Evolutionary conservation across 2,888 invertebrate genomes (phyloP), one percentile per base, ranked within the genome.

Genomic region (Drosophila meridionalis): DNA sequence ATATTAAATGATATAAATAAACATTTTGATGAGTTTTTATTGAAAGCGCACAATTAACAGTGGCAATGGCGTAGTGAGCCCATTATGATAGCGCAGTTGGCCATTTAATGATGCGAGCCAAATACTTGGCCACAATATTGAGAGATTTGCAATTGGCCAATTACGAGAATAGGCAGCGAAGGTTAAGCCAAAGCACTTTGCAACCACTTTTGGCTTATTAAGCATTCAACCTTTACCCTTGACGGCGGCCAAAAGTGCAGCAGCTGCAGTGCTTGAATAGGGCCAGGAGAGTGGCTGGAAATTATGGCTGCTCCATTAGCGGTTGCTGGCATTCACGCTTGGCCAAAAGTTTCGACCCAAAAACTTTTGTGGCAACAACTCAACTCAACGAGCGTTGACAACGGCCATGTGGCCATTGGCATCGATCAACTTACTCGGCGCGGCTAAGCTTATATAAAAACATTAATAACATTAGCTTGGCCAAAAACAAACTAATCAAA

Each of bases 401-500:
- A 59, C 53, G 62, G 63, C 59, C 11, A 12, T 34, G 55, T 55
- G 48, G 50, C 57, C 61, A 47, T 28, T 58, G 57, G 69, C 50
- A 70, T 65, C 81, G 78, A 83, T 80, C 78, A 72, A 76, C 69
- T 9, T 0, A 30, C 4, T 48, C 14, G 36, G 40, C 56, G 32
- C 56, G 40, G 56, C 50, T 50, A 60, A 50, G 71, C 80, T 78
- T 73, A 68, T 74, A 72, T 65, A 63, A 72, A 79, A 81, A 83
- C 77, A 85, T 85, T 87, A 89, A 85, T 87, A 85, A 87, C 81
- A 85, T 87, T 89, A 87, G 73, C 45, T n/a, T 30, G 14, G 26
- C 26, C 50, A 53, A 69, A 69, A 76, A 42, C 77, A 87, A 89
- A 84, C 86, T 87, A 89, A 89, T 87, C 88, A 87, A 87, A 89